These are phyloP conservation scores for Sipha maydis DNA, from an alignment of 2,888 invertebrate species.

Conservation along the genomic window DNA sequence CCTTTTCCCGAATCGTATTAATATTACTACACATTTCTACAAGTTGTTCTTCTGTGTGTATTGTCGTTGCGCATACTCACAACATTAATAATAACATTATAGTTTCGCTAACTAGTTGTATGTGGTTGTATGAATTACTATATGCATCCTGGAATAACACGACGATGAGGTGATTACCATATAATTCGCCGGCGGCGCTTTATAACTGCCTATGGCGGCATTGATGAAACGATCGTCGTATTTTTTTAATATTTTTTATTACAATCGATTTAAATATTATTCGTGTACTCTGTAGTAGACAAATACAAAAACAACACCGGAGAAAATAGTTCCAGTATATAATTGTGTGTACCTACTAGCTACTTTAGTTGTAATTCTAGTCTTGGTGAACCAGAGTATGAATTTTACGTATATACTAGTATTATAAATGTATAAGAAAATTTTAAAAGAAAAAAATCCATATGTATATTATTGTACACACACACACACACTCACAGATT, in stretches of 20 bases:
- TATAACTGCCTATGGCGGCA: conserved; percentile 41
- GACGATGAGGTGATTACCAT: conserved; percentile 4
- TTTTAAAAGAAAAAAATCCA: conserved; percentile 32
- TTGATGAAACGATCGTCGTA: conserved; percentile 39
- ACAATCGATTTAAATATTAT: conserved; percentile 54
- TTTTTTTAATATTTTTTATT: conserved; percentile 10
- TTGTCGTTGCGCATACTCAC: neutral
- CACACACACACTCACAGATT: conserved; percentile 18
- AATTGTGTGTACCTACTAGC: neutral
- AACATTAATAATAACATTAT: neutral
- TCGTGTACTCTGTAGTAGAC: conserved; percentile 11
- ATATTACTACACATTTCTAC: neutral
- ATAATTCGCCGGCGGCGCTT: conserved; percentile 10
- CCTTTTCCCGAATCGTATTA: neutral
- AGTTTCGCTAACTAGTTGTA: neutral
- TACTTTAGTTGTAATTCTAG: conserved; percentile 6
- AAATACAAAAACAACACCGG: conserved; percentile 14
- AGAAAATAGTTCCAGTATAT: neutral
- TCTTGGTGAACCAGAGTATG: neutral
- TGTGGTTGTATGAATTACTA: neutral
- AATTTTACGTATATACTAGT: neutral
- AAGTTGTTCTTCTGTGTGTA: neutral
- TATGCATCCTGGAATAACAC: neutral
- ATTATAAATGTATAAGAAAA: neutral
- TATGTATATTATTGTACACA: conserved; percentile 19